Evolutionary conservation across 2,113 vertebrate species (phyloP).

Genomic region (Sciurus niger): DNA sequence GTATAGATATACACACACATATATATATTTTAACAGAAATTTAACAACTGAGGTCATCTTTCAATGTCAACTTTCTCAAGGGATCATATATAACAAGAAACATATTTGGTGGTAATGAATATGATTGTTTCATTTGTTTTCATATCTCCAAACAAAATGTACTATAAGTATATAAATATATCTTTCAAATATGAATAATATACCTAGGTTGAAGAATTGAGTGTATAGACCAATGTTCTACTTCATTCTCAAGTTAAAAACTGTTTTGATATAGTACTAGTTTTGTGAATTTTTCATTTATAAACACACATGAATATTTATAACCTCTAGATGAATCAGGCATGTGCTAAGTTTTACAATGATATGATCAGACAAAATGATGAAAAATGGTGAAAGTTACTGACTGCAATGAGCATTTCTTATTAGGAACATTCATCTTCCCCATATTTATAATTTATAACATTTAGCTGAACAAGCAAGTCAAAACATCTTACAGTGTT

Average conservation of each 20-base stretch:
- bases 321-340: not conserved
- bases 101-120: not conserved
- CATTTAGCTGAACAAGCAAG: slow-evolving; percentile 6
- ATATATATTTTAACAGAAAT: not conserved
- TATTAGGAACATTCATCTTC: not conserved
- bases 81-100: not conserved
- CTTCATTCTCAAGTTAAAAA: slow-evolving; percentile 1
- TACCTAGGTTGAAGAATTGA: not conserved
- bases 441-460: slow-evolving; percentile 33
- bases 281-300: slow-evolving; percentile 20
- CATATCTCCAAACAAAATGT: not conserved
- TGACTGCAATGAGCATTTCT: slow-evolving; percentile 31
- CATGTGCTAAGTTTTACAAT: slow-evolving; percentile 12
- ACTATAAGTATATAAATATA: not conserved
- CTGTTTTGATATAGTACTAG: not conserved
- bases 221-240: not conserved
- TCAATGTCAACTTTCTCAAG: not conserved
- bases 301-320: slow-evolving; percentile 26
- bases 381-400: slow-evolving; percentile 21
- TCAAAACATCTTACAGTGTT: not conserved
- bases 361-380: not conserved
- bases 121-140: slow-evolving; percentile 7
- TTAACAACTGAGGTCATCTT: not conserved
- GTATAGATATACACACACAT: too few relatives aligned
- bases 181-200: slow-evolving; percentile 30